Conservation (phyloP, 2,797 vertebrate species). For the Pyrrhura leucotis region DNA sequence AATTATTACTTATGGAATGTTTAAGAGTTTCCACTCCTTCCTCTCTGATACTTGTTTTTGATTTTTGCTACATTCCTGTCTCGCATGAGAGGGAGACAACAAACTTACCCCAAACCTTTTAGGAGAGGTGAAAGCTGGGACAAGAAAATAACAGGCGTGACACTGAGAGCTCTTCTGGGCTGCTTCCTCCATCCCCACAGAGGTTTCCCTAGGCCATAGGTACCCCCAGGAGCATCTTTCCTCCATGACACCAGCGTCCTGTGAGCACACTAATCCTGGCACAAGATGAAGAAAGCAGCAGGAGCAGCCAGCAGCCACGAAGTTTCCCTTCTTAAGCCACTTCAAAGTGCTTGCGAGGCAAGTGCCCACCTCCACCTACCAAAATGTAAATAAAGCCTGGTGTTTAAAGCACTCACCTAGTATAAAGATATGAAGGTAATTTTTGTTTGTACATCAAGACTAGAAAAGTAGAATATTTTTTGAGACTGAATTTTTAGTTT, state of each 20-base stretch:
- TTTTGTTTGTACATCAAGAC: background rate
- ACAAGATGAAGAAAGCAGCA: background rate
- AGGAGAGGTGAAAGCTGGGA: background rate
- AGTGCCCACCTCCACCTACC: rapidly evolving
- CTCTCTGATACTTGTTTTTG: background rate
- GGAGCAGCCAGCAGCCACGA: background rate
- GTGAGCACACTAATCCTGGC: background rate
- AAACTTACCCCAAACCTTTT: background rate
- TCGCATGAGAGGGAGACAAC: background rate
- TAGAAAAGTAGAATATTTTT: background rate
- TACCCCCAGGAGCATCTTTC: rapidly evolving
- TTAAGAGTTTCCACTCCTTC: background rate
- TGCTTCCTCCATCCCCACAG: rapidly evolving
- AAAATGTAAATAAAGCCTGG: background rate
- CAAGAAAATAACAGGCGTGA: background rate
- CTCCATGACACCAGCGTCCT: no score
- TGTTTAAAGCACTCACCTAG: background rate
- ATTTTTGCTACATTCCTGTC: background rate
- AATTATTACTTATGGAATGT: background rate
- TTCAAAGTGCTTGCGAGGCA: background rate
- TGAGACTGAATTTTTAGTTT: background rate
- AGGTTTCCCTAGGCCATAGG: background rate
- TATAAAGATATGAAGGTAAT: background rate
- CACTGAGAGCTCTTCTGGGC: background rate
- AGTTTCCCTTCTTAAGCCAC: background rate